These are phyloP conservation scores for Drosophila testacea DNA, from an alignment of 2,888 invertebrate species.

Conservation along the genomic window DNA sequence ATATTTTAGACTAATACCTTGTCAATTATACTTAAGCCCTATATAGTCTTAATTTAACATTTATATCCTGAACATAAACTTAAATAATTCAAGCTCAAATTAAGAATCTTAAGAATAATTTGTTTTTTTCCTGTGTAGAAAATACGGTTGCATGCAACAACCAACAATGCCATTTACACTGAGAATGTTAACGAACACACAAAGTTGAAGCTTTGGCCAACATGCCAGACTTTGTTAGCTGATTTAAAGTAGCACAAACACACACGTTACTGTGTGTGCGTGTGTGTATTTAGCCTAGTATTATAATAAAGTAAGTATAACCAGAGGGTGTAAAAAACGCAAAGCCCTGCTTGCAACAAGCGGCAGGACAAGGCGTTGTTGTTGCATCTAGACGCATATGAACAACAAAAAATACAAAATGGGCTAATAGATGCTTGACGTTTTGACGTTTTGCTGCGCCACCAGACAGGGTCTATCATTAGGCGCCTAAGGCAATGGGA, in stretches of 20 bases:
- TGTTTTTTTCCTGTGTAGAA: too few relatives aligned
- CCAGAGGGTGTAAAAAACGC: slow-evolving; percentile 38
- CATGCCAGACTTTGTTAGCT: slow-evolving; percentile 59
- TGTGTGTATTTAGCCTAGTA: slow-evolving; percentile 15
- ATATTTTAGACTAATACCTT: too few relatives aligned
- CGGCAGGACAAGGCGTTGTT: slow-evolving; percentile 17
- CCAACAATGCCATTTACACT: slow-evolving; percentile 61
- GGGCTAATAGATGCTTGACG: slow-evolving; percentile 80
- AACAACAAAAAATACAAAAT: slow-evolving; percentile 44
- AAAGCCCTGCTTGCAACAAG: slow-evolving; percentile 31
- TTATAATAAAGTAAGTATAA: slow-evolving; percentile 37
- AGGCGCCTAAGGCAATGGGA: slow-evolving; percentile 32
- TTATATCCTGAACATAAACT: too few relatives aligned
- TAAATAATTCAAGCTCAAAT: too few relatives aligned
- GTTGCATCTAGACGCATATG: slow-evolving; percentile 34
- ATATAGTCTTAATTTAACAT: too few relatives aligned
- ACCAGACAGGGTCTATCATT: slow-evolving; percentile 65
- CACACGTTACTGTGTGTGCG: background rate
- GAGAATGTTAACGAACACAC: slow-evolving; percentile 76
- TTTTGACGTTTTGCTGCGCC: slow-evolving; percentile 77
- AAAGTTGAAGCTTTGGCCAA: slow-evolving; percentile 57
- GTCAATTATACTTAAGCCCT: too few relatives aligned
- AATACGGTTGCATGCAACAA: slow-evolving; percentile 67
- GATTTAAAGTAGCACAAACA: slow-evolving; percentile 57
- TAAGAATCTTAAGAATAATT: too few relatives aligned